Base-by-base conservation (phyloP, 2,113 vertebrate species). In the Corynorhinus townsendii region DNA sequence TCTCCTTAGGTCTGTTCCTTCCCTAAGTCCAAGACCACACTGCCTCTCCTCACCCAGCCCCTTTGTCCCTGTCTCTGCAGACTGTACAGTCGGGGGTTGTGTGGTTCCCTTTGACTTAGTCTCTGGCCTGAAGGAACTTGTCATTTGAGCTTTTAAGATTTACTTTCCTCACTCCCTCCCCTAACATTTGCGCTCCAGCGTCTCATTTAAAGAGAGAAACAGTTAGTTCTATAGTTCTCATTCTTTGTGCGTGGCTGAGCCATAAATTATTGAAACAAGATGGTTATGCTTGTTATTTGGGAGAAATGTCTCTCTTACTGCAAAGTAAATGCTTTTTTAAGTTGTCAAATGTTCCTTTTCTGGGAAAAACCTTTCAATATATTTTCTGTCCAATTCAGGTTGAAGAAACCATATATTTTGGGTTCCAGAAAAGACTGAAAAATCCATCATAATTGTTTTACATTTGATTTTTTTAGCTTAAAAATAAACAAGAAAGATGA, bases 401-500 rank as follows among this genome's bases (percentile, higher is more conserved):
- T 87, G 72, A 79, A 54, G 64, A 92, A 85, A 66, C 38, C 69
- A 76, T 71, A 2, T 73, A 77, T 88, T 92, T 90, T 72, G 47
- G 16, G 8, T 28, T 86, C 49, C 38, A 35, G 33, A 38, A 35
- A 87, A 75, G 76, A 83, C 33, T 91, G 66, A 88, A 89, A 84
- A 95, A 26, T 62, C 3, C 17, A 30, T 69, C 22, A 15, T 68
- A 69, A 79, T 66, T 75, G 68, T 96, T 93, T 52, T 56, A 69
- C 11, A 28, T 76, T 79, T 69, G 40, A 52, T 85, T 88, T 95
- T 92, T 92, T 54, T 89, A 75, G 47, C 19, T 90, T 95, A 93
- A 93, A 92, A 84, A 94, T 94, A 96, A 93, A 95, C 30, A 86
- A 83, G n/a, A 75, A 87, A 93, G 59, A 79, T 66, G 76, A 82